Evolutionary conservation across 2,888 invertebrate genomes (phyloP), one percentile per base, ranked within the genome.

Genomic region (Zelleria hepariella): DNA sequence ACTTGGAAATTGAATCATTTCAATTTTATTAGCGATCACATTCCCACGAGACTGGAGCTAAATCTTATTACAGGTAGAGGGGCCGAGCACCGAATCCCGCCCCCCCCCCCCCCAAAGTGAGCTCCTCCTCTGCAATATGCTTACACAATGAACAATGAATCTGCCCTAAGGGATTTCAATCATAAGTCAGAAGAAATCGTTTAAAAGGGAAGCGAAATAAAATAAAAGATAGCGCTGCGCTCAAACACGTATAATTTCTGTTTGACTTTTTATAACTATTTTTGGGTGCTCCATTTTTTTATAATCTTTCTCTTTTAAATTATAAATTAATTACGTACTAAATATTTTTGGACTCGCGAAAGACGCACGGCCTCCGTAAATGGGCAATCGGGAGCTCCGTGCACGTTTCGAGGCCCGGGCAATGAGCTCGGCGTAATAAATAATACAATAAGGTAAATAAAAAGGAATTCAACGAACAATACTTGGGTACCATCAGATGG

Each of bases 231-330:
- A 59, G 7, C 25, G 67, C 21, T 84, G 73, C 82, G 82, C 76
- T 86, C 82, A 87, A 87, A 87, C 86, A 80, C 78, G 77, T 86
- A 76, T 85, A 85, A 86, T 85, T 85, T 80, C 73, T 77, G 83
- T 86, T 86, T 83, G 79, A 78, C 78, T 82, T 82, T 82, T 78
- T 70, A 72, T 72, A 52, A 15, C 23, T 74, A 73, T 71, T 82
- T 85, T 87, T 85, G 83, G 86, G 88, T 88, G 87, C 88, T 88
- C 87, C 88, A 86, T 87, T 87, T 85, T 80, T 83, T 74, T 53
- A 73, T 73, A 86, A 86, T 86, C 84, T 80, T 83, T 74, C 24
- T 74, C 72, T 58, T 58, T 52, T 52, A 27, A n/a, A 32, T 53
- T 56, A 42, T 80, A 69, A 78, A 86, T 86, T 82, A 85, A 78